Percentiles rank a stretch among this genome's conserved stretches.
Evolutionary conservation across 2,797 vertebrate genomes (phyloP).

Genomic region (Tympanoctomys barrerae): DNA sequence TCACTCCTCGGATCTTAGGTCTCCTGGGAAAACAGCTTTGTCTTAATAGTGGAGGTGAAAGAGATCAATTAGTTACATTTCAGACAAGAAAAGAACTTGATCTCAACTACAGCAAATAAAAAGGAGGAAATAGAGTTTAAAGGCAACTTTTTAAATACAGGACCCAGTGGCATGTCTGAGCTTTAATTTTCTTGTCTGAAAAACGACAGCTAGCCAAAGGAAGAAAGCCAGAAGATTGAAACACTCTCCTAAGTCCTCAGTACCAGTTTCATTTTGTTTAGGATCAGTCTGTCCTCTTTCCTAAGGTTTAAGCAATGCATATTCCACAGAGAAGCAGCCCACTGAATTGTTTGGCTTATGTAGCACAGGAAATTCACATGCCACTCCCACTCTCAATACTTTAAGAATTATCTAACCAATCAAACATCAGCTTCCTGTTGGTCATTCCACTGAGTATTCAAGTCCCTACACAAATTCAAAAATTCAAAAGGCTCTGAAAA

Average conservation of each 20-base stretch:
- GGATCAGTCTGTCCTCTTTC: not conserved
- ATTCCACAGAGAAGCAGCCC: not conserved
- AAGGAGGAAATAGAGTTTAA: not conserved
- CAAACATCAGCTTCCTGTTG: not conserved
- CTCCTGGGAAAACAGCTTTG: not conserved
- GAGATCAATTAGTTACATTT: not conserved
- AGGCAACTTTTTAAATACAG: not conserved
- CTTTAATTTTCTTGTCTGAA: not conserved
- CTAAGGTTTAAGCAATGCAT: not conserved
- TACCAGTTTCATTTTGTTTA: slow-evolving; percentile 10
- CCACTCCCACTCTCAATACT: not conserved
- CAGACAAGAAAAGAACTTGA: slow-evolving; percentile 44
- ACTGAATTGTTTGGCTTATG: not conserved
- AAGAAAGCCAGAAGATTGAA: not conserved
- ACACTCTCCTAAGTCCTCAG: not conserved
- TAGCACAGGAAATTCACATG: not conserved
- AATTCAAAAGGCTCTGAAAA: not conserved
- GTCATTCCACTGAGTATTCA: not conserved
- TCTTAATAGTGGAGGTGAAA: not conserved
- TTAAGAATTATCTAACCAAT: slow-evolving; percentile 34
- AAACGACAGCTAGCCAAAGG: not conserved
- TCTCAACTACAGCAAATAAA: slow-evolving; percentile 29
- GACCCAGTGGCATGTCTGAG: not conserved
- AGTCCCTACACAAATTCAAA: not conserved
- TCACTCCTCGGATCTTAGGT: not conserved